Percentiles rank a stretch among this genome's conserved stretches.
These are phyloP conservation scores for Oophaga pumilio DNA, from an alignment of 2,113 vertebrate genomes.

Conservation along the genomic window DNA sequence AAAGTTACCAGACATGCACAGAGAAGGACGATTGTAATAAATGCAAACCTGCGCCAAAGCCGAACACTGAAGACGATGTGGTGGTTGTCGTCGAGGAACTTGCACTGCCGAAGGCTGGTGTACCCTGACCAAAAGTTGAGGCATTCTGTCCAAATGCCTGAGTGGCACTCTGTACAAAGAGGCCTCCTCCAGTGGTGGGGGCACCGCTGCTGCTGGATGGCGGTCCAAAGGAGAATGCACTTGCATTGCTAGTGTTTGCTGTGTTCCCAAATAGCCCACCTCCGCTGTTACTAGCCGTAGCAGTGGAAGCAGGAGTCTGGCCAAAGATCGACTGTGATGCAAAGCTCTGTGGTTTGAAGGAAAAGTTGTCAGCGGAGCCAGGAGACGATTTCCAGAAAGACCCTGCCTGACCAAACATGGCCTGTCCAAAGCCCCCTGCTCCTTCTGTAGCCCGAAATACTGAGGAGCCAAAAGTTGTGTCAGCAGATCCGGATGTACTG, in stretches of 20 bases:
- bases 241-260: conserved; percentile 68
- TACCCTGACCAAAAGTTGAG: conserved; percentile 79
- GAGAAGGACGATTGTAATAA: background rate
- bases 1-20: background rate
- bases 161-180: conserved; percentile 81
- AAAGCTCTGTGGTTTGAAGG: conserved; percentile 75
- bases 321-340: conserved; percentile 75
- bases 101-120: conserved; percentile 78
- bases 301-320: conserved; percentile 70
- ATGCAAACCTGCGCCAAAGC: conserved; percentile 86
- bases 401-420: conserved; percentile 79
- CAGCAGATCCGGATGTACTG: conserved; percentile 47
- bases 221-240: conserved; percentile 86
- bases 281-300: conserved; percentile 66
- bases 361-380: conserved; percentile 73
- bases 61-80: conserved; percentile 80
- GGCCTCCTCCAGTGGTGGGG: conserved; percentile 60
- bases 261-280: conserved; percentile 78
- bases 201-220: conserved; percentile 67
- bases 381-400: conserved; percentile 80
- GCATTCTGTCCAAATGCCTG: conserved; percentile 81
- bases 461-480: conserved; percentile 68
- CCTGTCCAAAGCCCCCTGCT: conserved; percentile 74
- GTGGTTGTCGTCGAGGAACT: conserved; percentile 74
- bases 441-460: conserved; percentile 69